Evolutionary conservation across 2,797 vertebrate species (phyloP), one percentile per base, ranked within the genome.

Genomic region (Gephyroberyx darwinii): DNA sequence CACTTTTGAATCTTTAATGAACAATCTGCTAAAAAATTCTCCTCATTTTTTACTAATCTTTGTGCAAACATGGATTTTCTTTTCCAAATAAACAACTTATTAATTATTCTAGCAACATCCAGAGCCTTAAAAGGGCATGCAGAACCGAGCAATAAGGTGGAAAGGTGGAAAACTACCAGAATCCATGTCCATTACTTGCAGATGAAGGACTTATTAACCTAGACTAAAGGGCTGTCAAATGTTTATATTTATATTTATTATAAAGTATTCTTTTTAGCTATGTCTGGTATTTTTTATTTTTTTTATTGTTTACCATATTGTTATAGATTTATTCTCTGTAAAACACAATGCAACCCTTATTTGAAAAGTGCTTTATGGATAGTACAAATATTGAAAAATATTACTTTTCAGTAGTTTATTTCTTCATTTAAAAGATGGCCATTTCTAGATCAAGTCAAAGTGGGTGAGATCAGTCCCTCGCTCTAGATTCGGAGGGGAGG

Each of bases 71-170:
- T 5, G 43, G 5, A 10, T 5, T 69, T 26, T 50, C 48, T 62
- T 55, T 35, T 45, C 2, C 6, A 4, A 33, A 54, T 35, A 65
- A 70, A 66, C 66, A 75, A 26, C 55, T 60, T 69, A 37, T 67
- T 80, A 74, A 80, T 83, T 39, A 69, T 63, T 45, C 20, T 16
- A 60, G 55, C 57, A 68, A 84, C 58, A 54, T 76, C 56, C 50
- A 47, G 48, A 26, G 26, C 26, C 2, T 26, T 26, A 26, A 26
- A 26, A 26, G 26, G 26, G 26, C 26, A 26, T 26, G 26, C 26
- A 26, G 26, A 26, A 26, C 26, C 2, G 1, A 26, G 26, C 1
- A 4, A 4, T 2, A 26, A 26, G 26, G 26, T 26, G 50, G 55
- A 66, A 52, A 72, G 57, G 19, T 47, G 26, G 14, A 61, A 65